phyloP scores from a whole-genome alignment of 2,113 vertebrate species.

The Centrocercus urophasianus region DNA sequence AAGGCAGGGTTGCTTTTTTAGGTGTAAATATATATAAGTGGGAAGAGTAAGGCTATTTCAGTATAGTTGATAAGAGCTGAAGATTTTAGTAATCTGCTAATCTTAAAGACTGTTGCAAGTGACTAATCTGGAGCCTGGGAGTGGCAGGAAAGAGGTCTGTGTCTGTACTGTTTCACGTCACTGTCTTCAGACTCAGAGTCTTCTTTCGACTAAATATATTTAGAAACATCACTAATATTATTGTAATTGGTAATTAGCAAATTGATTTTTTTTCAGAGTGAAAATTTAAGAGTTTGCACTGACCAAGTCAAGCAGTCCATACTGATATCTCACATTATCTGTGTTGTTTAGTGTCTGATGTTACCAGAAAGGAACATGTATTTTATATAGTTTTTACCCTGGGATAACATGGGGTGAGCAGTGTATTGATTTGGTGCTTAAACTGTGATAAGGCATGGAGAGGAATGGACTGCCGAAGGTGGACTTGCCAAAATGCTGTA shows the following conservation, averaged over 20 bases:
- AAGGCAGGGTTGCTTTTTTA: background rate
- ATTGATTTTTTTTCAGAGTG: background rate
- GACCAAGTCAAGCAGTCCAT: background rate
- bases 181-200: background rate
- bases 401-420: background rate
- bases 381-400: background rate
- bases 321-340: background rate
- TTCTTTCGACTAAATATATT: background rate
- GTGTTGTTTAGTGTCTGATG: background rate
- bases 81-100: background rate
- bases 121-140: background rate
- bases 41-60: background rate
- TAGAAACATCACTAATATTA: background rate
- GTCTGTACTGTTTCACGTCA: background rate
- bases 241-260: background rate
- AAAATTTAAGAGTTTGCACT: background rate
- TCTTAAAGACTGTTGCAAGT: background rate
- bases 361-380: background rate
- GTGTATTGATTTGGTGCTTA: background rate
- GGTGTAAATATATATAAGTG: background rate
- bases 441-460: rapidly evolving
- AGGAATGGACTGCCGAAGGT: background rate
- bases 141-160: background rate
- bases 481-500: background rate
- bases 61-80: background rate